A percentile compares a stretch with the other conserved stretches of the same genome.
Conservation (phyloP, 2,888 invertebrate species). For the Drosophila tanythrix region DNA sequence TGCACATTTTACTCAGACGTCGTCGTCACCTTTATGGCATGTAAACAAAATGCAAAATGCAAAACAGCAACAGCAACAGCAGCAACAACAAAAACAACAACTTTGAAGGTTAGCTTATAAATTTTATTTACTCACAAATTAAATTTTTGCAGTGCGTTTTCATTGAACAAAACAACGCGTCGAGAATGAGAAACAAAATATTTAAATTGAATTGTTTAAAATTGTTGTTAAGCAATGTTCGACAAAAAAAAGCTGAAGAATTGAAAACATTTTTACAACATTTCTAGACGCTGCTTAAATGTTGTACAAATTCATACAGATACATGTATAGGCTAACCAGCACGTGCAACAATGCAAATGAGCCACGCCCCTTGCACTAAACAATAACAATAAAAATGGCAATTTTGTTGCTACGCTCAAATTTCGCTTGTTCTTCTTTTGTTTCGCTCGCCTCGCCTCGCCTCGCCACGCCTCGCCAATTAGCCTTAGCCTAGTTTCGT, state of each 20-base stretch:
- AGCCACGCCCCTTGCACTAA: conserved; percentile 12
- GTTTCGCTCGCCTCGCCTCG: background rate
- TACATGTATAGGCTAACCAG: background rate
- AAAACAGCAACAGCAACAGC: conserved; percentile 27
- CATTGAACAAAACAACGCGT: conserved; percentile 57
- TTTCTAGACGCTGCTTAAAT: background rate
- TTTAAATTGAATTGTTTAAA: conserved; percentile 38
- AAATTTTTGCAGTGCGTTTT: conserved; percentile 50
- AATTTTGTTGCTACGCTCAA: conserved; percentile 21
- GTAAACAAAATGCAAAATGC: conserved; percentile 66
- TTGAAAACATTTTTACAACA: conserved; percentile 1
- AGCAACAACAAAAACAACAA: conserved; percentile 22
- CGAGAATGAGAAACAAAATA: conserved; percentile 32
- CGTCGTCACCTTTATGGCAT: conserved; percentile 48
- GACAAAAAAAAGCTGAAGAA: conserved; percentile 1
- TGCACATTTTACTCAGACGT: conserved; percentile 30
- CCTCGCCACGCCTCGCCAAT: background rate
- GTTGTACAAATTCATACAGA: background rate
- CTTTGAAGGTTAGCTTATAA: conserved; percentile 67
- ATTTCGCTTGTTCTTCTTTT: conserved; percentile 5
- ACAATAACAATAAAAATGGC: conserved; percentile 14
- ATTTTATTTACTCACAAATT: conserved; percentile 66
- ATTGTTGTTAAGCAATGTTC: conserved; percentile 31
- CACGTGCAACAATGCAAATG: conserved; percentile 52
- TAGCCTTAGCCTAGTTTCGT: conserved; percentile 60